phyloP scores from a whole-genome alignment of 2,797 vertebrate species.

The Tokudaia muenninki region DNA sequence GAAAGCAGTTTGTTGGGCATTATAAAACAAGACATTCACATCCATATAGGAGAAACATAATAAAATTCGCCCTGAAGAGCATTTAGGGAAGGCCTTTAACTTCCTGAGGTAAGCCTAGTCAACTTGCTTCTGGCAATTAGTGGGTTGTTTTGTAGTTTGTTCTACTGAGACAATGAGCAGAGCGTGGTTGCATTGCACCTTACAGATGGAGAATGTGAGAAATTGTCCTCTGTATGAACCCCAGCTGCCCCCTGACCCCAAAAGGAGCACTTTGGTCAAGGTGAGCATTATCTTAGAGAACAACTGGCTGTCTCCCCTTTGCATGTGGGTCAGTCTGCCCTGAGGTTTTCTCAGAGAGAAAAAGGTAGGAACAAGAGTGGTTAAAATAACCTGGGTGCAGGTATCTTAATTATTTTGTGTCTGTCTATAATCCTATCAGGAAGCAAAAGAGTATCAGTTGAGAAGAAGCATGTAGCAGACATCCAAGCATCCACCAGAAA shows the following conservation, averaged over 20 bases:
- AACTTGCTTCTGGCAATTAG: neutral
- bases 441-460: slow-evolving; percentile 36
- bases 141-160: neutral
- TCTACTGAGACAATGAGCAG: slow-evolving; percentile 23
- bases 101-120: neutral
- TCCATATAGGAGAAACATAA: neutral
- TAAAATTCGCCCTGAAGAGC: neutral
- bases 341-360: neutral
- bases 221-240: neutral
- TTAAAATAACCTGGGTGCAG: neutral
- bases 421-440: neutral
- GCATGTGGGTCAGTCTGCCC: neutral
- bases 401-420: neutral
- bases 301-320: neutral
- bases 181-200: neutral
- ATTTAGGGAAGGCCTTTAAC: neutral
- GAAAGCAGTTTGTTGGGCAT: neutral
- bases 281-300: neutral
- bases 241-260: neutral
- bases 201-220: neutral
- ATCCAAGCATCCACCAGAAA: neutral
- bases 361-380: neutral
- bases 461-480: neutral
- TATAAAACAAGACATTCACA: neutral
- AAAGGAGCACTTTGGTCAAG: neutral